Evolutionary conservation across 2,113 vertebrate genomes (phyloP).

Genomic region (Pteronura brasiliensis): DNA sequence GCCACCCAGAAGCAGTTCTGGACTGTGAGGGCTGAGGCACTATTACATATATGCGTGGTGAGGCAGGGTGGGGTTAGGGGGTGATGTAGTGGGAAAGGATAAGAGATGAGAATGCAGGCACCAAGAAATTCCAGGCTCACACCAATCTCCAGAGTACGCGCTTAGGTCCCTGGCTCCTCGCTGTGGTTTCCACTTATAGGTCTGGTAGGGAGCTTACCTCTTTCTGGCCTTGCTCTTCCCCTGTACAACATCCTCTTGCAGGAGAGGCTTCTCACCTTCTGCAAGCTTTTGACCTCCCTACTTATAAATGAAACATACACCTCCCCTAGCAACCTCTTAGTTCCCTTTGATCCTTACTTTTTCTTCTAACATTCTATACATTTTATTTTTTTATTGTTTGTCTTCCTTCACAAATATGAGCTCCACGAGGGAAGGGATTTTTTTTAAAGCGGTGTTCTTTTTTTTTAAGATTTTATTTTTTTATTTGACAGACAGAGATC

Average conservation of each 20-base stretch:
- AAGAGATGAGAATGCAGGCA: not conserved
- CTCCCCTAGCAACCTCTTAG: not conserved
- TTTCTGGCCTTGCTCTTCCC: not conserved
- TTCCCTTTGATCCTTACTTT: not conserved
- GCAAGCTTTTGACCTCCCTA: not conserved
- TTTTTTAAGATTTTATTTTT: too few relatives aligned
- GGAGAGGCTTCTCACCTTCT: not conserved
- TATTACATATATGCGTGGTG: not conserved
- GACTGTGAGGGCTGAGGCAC: not conserved
- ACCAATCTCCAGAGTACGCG: not conserved
- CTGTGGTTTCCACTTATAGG: not conserved
- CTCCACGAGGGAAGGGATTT: not conserved
- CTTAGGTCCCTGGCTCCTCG: not conserved
- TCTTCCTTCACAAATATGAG: not conserved
- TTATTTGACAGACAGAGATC: too few relatives aligned
- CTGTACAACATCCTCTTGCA: not conserved
- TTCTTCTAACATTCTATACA: not conserved
- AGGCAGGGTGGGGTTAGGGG: not conserved
- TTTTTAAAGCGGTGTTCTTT: not conserved
- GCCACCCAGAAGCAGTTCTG: not conserved
- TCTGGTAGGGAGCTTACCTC: not conserved
- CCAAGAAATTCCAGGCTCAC: not conserved
- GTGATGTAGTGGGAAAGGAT: not conserved
- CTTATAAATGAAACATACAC: not conserved
- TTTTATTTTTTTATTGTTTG: not conserved